A percentile compares a stretch with the other conserved stretches of the same genome.
These are phyloP conservation scores for Drosophila insularis DNA, from an alignment of 1,140 invertebrate genomes.

Conservation along the genomic window DNA sequence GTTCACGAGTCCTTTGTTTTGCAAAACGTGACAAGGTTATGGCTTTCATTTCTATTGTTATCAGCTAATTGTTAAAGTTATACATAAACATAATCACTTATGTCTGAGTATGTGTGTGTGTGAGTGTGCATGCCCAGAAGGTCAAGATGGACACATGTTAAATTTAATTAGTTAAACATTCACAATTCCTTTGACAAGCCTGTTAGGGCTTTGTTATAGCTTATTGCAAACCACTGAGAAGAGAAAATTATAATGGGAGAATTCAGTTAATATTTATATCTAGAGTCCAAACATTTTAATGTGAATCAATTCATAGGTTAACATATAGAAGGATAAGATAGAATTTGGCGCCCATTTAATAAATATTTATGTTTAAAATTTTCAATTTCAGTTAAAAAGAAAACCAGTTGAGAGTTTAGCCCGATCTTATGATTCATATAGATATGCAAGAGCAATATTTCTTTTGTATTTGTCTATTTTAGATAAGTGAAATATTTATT, in stretches of 20 bases:
- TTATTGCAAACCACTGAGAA: conserved; percentile 35
- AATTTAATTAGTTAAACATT: conserved; percentile 65
- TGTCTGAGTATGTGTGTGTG: conserved; percentile 7
- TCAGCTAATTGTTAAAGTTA: conserved; percentile 62
- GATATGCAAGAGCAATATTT: too few species aligned
- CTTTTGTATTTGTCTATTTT: background rate
- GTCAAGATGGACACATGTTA: conserved; percentile 43
- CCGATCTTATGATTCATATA: too few species aligned
- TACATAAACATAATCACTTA: conserved; percentile 20
- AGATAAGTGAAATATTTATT: background rate
- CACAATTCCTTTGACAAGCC: conserved; percentile 43
- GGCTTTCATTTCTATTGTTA: conserved; percentile 52
- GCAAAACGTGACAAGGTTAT: conserved; percentile 44
- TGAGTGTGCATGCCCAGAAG: conserved; percentile 29
- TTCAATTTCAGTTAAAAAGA: too few species aligned
- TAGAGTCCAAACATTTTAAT: too few species aligned
- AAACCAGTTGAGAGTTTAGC: too few species aligned
- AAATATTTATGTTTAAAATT: too few species aligned
- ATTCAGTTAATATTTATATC: too few species aligned
- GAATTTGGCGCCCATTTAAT: too few species aligned
- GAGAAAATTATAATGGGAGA: too few species aligned
- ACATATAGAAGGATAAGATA: too few species aligned
- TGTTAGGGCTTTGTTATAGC: conserved; percentile 32
- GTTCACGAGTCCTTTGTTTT: conserved; percentile 30
- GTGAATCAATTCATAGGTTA: too few species aligned